A percentile compares a stretch with the other conserved stretches of the same genome.
Evolutionary conservation across 2,113 vertebrate species (phyloP).

Genomic region (Heptranchias perlo): DNA sequence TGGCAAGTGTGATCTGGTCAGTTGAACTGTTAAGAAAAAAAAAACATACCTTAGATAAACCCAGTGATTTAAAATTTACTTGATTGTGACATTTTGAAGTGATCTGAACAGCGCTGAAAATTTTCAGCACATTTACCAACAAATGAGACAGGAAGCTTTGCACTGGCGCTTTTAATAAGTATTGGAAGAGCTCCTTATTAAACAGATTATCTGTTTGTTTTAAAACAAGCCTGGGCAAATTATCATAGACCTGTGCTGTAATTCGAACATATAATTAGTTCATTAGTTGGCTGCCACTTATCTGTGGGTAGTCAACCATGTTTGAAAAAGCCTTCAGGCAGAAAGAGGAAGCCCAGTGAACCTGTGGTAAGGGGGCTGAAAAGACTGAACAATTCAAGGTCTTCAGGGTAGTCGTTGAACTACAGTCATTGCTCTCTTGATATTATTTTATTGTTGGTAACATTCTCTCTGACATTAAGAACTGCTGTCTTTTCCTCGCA

Average conservation of each 20-base stretch:
- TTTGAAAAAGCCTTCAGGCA: neutral
- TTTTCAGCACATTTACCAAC: neutral
- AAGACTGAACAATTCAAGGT: too few relatives aligned
- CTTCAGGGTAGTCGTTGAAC: neutral
- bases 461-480: neutral
- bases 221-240: neutral
- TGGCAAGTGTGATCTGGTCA: neutral
- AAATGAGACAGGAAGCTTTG: neutral
- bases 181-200: constrained; percentile 3
- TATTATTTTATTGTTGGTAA: neutral
- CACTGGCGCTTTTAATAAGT: neutral
- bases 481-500: neutral
- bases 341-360: neutral
- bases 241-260: neutral
- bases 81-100: constrained; percentile 17
- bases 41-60: neutral
- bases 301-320: neutral
- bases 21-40: neutral
- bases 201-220: neutral
- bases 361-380: neutral
- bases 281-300: neutral
- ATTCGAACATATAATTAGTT: constrained; percentile 29
- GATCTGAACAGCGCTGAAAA: neutral
- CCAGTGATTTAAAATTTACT: neutral
- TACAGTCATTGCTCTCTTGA: neutral